Conservation (phyloP, 2,113 vertebrate genomes). For the Poecile atricapillus region DNA sequence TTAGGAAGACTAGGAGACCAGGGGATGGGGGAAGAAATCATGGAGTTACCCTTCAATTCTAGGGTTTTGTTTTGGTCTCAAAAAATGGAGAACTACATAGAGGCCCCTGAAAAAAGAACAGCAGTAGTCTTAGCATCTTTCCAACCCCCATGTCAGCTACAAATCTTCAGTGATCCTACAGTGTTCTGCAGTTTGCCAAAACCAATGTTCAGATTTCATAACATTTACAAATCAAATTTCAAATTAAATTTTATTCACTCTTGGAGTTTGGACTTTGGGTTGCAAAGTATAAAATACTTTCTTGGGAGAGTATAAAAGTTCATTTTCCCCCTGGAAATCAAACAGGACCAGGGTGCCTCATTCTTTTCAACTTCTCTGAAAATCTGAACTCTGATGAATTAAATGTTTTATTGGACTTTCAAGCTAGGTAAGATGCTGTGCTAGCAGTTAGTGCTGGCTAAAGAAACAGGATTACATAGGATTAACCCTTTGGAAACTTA, state of each 20-base stretch:
- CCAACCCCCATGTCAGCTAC: neutral
- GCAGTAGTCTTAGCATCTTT: neutral
- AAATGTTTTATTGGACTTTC: neutral
- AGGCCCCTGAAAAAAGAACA: neutral
- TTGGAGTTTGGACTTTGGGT: neutral
- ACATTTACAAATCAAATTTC: neutral
- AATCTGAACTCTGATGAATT: neutral
- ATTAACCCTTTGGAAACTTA: slow-evolving; percentile 32
- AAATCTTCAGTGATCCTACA: neutral
- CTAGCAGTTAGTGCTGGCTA: neutral
- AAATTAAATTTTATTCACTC: neutral
- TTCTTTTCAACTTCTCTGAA: neutral
- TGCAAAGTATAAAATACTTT: neutral
- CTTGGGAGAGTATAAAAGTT: neutral
- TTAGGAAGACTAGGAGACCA: neutral
- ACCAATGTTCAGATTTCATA: neutral
- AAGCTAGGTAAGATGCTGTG: neutral
- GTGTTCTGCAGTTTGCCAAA: neutral
- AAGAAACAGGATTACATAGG: neutral
- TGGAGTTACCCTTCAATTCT: neutral
- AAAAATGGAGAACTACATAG: neutral
- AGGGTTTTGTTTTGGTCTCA: neutral
- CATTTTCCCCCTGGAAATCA: neutral
- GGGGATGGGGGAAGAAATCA: neutral
- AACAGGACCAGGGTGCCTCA: neutral